These are phyloP conservation scores for Sipunculus nudus DNA, from an alignment of 2,888 invertebrate genomes.

Conservation along the genomic window DNA sequence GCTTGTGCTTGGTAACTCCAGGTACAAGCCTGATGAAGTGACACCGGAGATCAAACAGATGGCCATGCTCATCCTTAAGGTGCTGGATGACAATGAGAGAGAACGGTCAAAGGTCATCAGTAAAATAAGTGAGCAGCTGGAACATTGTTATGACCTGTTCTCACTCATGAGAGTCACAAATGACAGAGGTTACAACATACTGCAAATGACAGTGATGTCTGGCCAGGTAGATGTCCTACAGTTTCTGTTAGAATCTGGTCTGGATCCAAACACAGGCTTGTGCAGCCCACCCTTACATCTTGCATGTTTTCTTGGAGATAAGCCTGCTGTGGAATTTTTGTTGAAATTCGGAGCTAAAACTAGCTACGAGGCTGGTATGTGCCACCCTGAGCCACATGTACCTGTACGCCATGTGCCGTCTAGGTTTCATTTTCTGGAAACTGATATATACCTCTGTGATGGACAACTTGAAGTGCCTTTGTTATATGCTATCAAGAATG, in stretches of 20 bases:
- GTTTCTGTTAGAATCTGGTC: constrained; percentile 25
- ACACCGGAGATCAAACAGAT: too few species aligned
- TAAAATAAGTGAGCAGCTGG: too few species aligned
- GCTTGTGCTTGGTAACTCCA: too few species aligned
- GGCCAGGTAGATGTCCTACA: constrained; percentile 23
- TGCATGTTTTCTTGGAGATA: constrained; percentile 77
- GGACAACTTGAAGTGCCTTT: constrained; percentile 50
- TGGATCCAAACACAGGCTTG: constrained; percentile 23
- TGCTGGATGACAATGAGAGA: too few species aligned
- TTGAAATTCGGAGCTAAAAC: constrained; percentile 77
- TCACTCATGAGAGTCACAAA: constrained; percentile 65
- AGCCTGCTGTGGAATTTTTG: constrained; percentile 76
- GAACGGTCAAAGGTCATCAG: too few species aligned
- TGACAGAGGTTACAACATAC: constrained; percentile 76
- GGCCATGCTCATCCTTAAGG: too few species aligned
- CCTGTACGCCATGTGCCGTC: constrained; percentile 46
- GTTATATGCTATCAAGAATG: constrained; percentile 61
- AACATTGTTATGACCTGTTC: constrained; percentile 8
- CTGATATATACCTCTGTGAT: constrained; percentile 58
- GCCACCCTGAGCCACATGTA: constrained; percentile 78
- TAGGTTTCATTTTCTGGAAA: constrained; percentile 54
- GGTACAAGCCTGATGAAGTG: too few species aligned
- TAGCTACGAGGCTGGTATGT: constrained; percentile 79
- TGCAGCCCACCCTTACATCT: constrained; percentile 81
- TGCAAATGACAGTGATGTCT: constrained; percentile 75